phyloP scores from a whole-genome alignment of 2,113 vertebrate species.

The Sula dactylatra region DNA sequence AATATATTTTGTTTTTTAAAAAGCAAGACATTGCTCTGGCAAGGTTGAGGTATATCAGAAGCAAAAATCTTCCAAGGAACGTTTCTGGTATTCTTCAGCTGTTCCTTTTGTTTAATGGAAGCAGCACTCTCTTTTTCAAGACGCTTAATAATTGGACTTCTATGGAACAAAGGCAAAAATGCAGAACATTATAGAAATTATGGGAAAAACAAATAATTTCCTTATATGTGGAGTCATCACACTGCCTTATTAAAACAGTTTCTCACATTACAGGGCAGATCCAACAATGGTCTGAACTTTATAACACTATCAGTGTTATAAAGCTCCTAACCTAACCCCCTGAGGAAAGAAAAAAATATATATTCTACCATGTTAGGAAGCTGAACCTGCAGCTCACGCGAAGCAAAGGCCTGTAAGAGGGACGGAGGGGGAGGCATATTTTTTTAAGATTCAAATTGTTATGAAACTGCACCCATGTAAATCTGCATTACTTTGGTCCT shows the following conservation, averaged over 20 bases:
- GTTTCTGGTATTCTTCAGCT: neutral
- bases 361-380: neutral
- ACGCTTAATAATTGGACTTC: neutral
- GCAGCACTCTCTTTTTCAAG: neutral
- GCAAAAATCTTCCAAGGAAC: neutral
- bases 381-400: neutral
- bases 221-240: neutral
- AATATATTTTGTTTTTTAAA: neutral
- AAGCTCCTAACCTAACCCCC: neutral
- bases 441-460: neutral
- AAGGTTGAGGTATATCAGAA: neutral
- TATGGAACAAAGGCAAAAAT: neutral
- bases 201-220: neutral
- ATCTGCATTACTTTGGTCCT: neutral
- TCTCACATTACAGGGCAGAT: neutral
- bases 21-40: neutral
- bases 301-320: neutral
- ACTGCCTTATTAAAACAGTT: neutral
- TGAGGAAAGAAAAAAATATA: neutral
- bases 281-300: neutral
- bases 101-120: neutral
- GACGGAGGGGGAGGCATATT: neutral
- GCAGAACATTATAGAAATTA: neutral
- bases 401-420: neutral
- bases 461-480: neutral